These are phyloP conservation scores for Ichneumoninae sp. DNA, from an alignment of 2,888 invertebrate genomes.

Conservation along the genomic window DNA sequence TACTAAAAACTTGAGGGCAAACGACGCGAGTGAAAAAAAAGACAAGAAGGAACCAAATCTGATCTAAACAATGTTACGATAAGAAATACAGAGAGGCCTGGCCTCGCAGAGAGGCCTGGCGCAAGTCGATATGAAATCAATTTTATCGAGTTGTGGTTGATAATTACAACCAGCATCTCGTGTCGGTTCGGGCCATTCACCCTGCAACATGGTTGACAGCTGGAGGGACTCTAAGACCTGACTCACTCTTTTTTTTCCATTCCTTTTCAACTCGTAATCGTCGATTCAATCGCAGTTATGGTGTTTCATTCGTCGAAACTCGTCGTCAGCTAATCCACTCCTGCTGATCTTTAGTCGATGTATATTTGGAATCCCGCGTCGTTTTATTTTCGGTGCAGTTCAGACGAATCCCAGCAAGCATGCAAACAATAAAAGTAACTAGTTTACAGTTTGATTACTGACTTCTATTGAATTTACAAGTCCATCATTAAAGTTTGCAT, in stretches of 20 bases:
- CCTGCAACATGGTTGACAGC: slow-evolving; percentile 21
- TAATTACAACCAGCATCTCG: slow-evolving; percentile 24
- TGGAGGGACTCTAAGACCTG: neutral
- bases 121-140: neutral
- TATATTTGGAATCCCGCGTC: neutral
- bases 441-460: neutral
- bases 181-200: slow-evolving; percentile 23
- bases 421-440: neutral
- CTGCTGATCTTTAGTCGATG: neutral
- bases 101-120: too few species aligned
- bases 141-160: slow-evolving; percentile 14
- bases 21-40: neutral
- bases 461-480: too few species aligned
- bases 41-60: neutral
- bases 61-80: neutral
- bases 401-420: neutral
- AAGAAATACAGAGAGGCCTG: neutral
- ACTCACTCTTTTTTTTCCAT: neutral
- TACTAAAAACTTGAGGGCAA: neutral
- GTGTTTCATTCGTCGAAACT: neutral
- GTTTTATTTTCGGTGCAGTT: neutral
- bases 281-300: neutral
- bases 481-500: too few species aligned
- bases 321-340: neutral
- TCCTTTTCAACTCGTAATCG: neutral